Evolutionary conservation across 2,113 vertebrate species (phyloP), one percentile per base, ranked within the genome.

Genomic region (Syngnathus typhle): DNA sequence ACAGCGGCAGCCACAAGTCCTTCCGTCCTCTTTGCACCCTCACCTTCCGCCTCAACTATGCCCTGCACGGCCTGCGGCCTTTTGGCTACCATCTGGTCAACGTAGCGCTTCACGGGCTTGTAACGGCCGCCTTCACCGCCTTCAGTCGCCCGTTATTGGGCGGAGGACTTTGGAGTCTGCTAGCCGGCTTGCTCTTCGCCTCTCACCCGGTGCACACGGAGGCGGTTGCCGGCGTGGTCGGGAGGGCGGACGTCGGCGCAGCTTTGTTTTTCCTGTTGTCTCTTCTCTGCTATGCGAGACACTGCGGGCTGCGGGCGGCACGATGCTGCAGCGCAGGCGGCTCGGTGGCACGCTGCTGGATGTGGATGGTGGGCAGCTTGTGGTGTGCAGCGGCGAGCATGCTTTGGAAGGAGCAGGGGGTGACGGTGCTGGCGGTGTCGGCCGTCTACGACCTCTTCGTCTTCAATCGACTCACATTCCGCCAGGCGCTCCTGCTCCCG

Each of bases 1-100:
- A 98, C 91, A 98, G 95, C 13, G 95, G 96, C 77, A 98, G 96
- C 87, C 96, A 98, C 92, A 98, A 98, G 85, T 98, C 96, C 27
- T 98, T 95, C 87, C 92, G 96, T 43, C 96, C 96, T 0, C 91
- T 98, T 81, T 98, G 96, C 88, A 97, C 96, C 0, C 93, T 98
- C 18, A 98, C 96, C 67, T 98, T 98, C 83, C 95, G 96, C 68
- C 90, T 97, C 76, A 98, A 98, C 87, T 92, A 95, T 23, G 87
- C 92, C 38, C 68, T 97, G 1, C 94, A 95, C 38, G 93, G 92
- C 67, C 87, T 98, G 90, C 91, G 92, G 13, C 96, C 96, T 0
- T 95, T 94, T 93, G 93, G 95, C 70, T 98, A 94, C 88, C 96
- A 98, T 73, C 90, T 98, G 43, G 89, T 95, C 47, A 98, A 98